These are phyloP conservation scores for Aphodius sticticus DNA, from an alignment of 2,888 invertebrate species.

Conservation along the genomic window DNA sequence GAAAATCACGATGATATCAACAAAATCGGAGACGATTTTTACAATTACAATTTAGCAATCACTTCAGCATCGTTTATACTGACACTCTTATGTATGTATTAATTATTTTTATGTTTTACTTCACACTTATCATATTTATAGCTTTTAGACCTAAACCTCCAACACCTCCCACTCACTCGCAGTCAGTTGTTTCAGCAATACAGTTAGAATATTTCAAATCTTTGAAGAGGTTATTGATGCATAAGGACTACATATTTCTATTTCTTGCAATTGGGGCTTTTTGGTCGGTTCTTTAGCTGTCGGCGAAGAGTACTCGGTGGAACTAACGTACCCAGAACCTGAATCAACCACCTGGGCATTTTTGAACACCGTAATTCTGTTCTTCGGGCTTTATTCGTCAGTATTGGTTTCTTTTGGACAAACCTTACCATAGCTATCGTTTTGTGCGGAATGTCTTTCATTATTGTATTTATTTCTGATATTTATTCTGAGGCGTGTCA, in stretches of 20 bases:
- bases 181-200: conserved; percentile 52
- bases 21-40: conserved; percentile 62
- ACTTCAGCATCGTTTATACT: conserved; percentile 28
- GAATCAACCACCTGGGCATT: conserved; percentile 95
- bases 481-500: conserved; percentile 7
- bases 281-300: conserved; percentile 96
- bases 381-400: conserved; percentile 43
- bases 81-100: conserved; percentile 36
- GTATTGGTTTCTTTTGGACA: conserved; percentile 20
- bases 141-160: conserved; percentile 89
- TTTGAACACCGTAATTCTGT: conserved; percentile 76
- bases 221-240: conserved; percentile 46
- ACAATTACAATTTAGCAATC: conserved; percentile 68
- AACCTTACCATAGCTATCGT: conserved; percentile 15
- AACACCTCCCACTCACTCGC: conserved; percentile 76
- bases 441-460: conserved; percentile 6
- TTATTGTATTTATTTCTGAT: conserved; percentile 14
- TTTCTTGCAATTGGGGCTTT: conserved; percentile 71
- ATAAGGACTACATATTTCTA: conserved; percentile 48
- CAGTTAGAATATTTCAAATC: conserved; percentile 33
- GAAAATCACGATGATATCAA: conserved; percentile 52
- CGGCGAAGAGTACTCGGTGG: conserved; percentile 95
- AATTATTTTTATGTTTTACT: no score
- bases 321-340: conserved; percentile 93
- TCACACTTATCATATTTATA: conserved; percentile 66